A percentile compares a stretch with the other conserved stretches of the same genome.
Evolutionary conservation across 2,113 vertebrate genomes (phyloP).

Genomic region (Noturus placidus): DNA sequence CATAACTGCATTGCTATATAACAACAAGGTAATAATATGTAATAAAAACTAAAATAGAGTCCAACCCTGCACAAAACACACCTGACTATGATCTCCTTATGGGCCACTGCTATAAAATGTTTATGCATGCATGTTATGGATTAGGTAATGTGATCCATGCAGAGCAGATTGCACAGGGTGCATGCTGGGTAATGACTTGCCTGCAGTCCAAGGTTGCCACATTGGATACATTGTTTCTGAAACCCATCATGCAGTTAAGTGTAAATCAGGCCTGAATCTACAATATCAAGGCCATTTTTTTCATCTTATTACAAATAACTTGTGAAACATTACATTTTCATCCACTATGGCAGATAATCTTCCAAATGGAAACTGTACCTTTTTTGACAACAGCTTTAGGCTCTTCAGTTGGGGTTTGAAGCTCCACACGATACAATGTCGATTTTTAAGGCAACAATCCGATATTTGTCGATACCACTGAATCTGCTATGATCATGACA

Average conservation of each 20-base stretch:
- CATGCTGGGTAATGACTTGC: neutral
- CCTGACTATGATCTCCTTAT: neutral
- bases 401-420: neutral
- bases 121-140: conserved; percentile 10
- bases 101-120: neutral
- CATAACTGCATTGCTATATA: neutral
- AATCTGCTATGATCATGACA: neutral
- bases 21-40: neutral
- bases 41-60: neutral
- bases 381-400: neutral
- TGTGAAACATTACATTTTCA: neutral
- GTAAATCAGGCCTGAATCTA: neutral
- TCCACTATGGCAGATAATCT: neutral
- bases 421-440: neutral
- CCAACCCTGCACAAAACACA: neutral
- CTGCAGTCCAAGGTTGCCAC: neutral
- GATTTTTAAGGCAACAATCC: neutral
- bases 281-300: neutral
- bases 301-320: neutral
- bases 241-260: neutral
- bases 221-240: neutral
- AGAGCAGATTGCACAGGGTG: neutral
- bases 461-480: neutral
- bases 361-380: neutral
- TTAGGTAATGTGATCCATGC: neutral